Percentiles rank a stretch among this genome's conserved stretches.
Conservation (phyloP, 2,797 vertebrate species). For the Acipenser oxyrinchus region DNA sequence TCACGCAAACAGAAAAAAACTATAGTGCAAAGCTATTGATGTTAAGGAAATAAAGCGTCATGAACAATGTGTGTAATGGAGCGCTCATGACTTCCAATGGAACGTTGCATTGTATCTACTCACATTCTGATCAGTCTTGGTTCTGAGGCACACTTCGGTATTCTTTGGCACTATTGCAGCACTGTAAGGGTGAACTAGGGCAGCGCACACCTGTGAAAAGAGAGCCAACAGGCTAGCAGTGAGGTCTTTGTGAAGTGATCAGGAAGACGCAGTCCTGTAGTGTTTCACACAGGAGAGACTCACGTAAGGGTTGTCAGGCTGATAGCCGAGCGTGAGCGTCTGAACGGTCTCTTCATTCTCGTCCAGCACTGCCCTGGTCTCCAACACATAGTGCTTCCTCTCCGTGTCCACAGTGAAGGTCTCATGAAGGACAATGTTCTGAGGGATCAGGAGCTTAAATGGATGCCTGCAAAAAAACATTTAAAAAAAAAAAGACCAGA, state of each 20-base stretch:
- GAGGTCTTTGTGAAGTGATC: background rate
- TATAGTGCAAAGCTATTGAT: too few species aligned
- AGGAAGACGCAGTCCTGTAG: background rate
- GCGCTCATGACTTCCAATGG: too few species aligned
- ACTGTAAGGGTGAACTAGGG: conserved; percentile 64
- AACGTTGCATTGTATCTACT: too few species aligned
- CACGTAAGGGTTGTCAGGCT: conserved; percentile 61
- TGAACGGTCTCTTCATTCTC: conserved; percentile 58
- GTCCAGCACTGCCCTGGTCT: conserved; percentile 64
- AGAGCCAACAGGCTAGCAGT: background rate
- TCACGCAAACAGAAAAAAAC: too few species aligned
- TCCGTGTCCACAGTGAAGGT: conserved; percentile 64
- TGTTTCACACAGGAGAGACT: conserved; percentile 35
- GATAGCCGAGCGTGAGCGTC: conserved; percentile 63
- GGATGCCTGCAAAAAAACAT: conserved; percentile 58
- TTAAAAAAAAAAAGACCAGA: conserved; percentile 1
- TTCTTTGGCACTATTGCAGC: conserved; percentile 54
- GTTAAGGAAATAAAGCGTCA: too few species aligned
- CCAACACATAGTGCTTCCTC: conserved; percentile 60
- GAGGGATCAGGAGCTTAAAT: conserved; percentile 54
- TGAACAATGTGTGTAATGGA: too few species aligned
- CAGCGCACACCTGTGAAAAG: conserved; percentile 63
- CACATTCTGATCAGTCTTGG: too few species aligned
- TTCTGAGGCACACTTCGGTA: conserved; percentile 59
- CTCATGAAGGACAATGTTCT: conserved; percentile 64